phyloP scores from a whole-genome alignment of 1,140 invertebrate genomes.

The Neodiprion pinetum region DNA sequence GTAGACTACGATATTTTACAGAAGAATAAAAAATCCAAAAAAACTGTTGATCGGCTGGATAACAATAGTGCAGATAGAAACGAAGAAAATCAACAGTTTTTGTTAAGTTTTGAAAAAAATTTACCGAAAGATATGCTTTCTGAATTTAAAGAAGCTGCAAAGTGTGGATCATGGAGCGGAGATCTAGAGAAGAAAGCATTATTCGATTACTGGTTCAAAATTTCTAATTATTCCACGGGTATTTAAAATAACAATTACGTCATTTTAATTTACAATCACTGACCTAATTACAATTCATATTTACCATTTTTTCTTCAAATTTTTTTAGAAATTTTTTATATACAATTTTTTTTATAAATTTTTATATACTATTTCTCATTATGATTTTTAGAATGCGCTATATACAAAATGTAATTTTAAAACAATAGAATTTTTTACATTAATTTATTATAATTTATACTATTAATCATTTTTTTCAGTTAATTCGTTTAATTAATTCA shows the following conservation, averaged over 20 bases:
- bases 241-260: not conserved
- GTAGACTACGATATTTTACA: conserved; percentile 38
- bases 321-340: no score
- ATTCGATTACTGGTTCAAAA: conserved; percentile 14
- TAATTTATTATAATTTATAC: no score
- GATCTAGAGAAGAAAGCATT: conserved; percentile 15
- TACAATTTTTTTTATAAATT: not conserved
- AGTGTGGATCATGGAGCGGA: conserved; percentile 12
- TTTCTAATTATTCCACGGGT: not conserved
- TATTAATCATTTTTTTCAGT: no score
- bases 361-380: conserved; percentile 11
- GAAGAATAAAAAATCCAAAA: not conserved
- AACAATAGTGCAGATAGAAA: not conserved
- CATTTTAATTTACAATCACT: not conserved
- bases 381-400: not conserved
- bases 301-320: no score
- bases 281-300: no score
- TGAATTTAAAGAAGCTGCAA: conserved; percentile 1
- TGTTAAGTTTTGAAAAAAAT: conserved; percentile 6
- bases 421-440: no score
- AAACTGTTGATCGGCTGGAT: not conserved
- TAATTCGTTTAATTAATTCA: no score
- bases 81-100: not conserved
- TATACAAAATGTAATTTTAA: no score
- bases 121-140: not conserved